phyloP scores from a whole-genome alignment of 2,888 invertebrate genomes.

The Meloe dianella region DNA sequence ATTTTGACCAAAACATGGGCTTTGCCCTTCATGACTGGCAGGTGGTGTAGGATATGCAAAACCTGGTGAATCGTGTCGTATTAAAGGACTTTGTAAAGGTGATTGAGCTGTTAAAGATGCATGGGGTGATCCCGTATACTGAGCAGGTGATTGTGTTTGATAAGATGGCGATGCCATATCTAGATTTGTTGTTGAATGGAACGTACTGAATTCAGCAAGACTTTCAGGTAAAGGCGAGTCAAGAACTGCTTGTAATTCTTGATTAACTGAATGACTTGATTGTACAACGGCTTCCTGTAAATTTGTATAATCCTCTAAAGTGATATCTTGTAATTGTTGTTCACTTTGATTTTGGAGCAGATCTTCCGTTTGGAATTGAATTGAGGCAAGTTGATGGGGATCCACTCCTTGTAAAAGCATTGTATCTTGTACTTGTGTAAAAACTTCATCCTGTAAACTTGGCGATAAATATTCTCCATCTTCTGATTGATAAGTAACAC shows the following conservation, averaged over 20 bases:
- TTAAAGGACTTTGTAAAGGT: slow-evolving; percentile 69
- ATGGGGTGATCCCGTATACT: slow-evolving; percentile 56
- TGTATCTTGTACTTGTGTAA: slow-evolving; percentile 72
- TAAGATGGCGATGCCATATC: slow-evolving; percentile 59
- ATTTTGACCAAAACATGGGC: slow-evolving; percentile 63
- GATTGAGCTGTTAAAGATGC: slow-evolving; percentile 64
- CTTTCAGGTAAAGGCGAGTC: slow-evolving; percentile 82
- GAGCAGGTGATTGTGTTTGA: slow-evolving; percentile 58
- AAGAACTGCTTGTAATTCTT: slow-evolving; percentile 76
- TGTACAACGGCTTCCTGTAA: slow-evolving; percentile 63
- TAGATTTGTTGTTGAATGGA: slow-evolving; percentile 64
- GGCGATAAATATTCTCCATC: slow-evolving; percentile 69
- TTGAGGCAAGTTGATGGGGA: slow-evolving; percentile 64
- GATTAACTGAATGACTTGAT: slow-evolving; percentile 67
- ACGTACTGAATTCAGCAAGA: slow-evolving; percentile 81
- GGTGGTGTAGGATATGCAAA: slow-evolving; percentile 87
- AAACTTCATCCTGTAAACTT: slow-evolving; percentile 78
- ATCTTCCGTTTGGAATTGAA: slow-evolving; percentile 58
- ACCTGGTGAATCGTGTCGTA: slow-evolving; percentile 72
- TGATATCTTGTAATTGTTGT: slow-evolving; percentile 70
- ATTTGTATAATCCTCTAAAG: slow-evolving; percentile 68
- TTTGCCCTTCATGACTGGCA: slow-evolving; percentile 83
- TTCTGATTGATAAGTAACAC: slow-evolving; percentile 69
- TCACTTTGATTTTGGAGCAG: slow-evolving; percentile 69
- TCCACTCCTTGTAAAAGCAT: slow-evolving; percentile 72